Evolutionary conservation across 2,888 invertebrate species (phyloP).

Genomic region (Acanthosepion esculentum): DNA sequence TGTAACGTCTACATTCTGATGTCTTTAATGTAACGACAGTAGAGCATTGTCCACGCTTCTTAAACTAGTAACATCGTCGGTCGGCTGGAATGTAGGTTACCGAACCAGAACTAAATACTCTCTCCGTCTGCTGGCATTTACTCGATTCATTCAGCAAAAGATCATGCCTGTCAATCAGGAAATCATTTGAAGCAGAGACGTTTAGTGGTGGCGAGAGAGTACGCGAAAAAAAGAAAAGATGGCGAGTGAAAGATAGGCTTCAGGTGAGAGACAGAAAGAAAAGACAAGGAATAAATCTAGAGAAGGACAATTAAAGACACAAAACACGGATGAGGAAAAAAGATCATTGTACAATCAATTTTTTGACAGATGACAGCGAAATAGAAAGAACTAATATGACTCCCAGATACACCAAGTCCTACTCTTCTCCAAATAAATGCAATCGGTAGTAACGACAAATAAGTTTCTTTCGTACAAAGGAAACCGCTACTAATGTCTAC

Average conservation of each 20-base stretch:
- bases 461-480: too few species aligned
- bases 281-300: too few species aligned
- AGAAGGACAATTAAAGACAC: too few species aligned
- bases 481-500: too few species aligned
- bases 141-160: background rate
- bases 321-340: too few species aligned
- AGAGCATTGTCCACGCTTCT: constrained; percentile 4
- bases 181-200: background rate
- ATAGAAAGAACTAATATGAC: too few species aligned
- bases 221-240: background rate
- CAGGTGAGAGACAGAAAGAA: background rate
- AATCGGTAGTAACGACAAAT: too few species aligned
- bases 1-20: background rate
- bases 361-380: too few species aligned
- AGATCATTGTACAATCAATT: too few species aligned
- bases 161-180: background rate
- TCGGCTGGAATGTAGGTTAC: constrained; percentile 33
- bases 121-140: constrained; percentile 6
- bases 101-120: background rate
- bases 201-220: background rate
- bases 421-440: too few species aligned
- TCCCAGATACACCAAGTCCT: too few species aligned
- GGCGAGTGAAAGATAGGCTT: background rate
- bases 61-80: background rate
- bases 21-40: background rate